Conservation (phyloP, 35 echinoderm and acorn worm genomes). For the Acanthaster planci region DNA sequence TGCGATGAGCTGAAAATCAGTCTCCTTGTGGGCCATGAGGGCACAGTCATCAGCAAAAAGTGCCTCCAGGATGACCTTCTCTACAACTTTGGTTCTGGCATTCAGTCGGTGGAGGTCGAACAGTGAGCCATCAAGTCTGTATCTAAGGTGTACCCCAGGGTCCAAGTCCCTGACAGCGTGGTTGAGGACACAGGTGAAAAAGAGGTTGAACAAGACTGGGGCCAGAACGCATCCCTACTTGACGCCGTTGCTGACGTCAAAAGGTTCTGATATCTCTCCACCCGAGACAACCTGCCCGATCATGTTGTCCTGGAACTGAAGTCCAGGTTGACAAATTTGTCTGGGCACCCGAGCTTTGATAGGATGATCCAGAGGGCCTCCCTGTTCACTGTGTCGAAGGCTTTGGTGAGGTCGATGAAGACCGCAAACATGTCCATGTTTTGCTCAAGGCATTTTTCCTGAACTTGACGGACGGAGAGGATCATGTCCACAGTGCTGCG, state of each 20-base stretch:
- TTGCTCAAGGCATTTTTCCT: slow-evolving; percentile 55
- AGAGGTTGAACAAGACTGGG: slow-evolving; percentile 39
- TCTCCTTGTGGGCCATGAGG: neutral
- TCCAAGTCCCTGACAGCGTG: slow-evolving; percentile 24
- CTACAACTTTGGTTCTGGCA: too few species aligned
- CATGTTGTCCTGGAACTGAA: slow-evolving; percentile 25
- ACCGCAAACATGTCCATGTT: slow-evolving; percentile 24
- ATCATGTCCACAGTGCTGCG: slow-evolving; percentile 50
- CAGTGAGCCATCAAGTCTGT: neutral
- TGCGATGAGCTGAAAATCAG: too few species aligned
- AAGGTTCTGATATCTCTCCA: neutral
- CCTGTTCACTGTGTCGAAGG: slow-evolving; percentile 54
- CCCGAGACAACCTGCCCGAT: neutral
- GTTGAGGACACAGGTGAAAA: slow-evolving; percentile 30
- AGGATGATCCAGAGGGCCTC: slow-evolving; percentile 39
- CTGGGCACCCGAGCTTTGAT: slow-evolving; percentile 17
- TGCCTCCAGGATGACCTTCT: too few species aligned
- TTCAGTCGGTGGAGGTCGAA: neutral
- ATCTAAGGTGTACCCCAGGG: neutral
- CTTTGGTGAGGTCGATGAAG: slow-evolving; percentile 66
- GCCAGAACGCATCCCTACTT: slow-evolving; percentile 36
- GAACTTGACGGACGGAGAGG: slow-evolving; percentile 10
- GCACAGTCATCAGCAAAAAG: slow-evolving; percentile 5
- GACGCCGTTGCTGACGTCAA: slow-evolving; percentile 27
- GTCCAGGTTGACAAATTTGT: slow-evolving; percentile 16